phyloP scores from a whole-genome alignment of 2,113 vertebrate species.

The Bufo gargarizans region DNA sequence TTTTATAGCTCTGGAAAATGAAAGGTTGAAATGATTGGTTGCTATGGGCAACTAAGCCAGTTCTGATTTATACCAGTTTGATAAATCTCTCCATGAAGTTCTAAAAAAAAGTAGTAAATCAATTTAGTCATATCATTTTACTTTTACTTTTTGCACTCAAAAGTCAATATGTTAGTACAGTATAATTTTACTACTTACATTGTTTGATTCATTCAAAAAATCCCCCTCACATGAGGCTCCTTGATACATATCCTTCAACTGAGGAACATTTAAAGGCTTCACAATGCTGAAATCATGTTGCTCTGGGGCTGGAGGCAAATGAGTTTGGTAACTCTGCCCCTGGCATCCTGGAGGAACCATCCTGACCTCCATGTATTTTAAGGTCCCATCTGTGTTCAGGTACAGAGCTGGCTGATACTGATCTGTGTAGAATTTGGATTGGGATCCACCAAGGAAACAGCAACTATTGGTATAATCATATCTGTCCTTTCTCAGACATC shows the following conservation, averaged over 20 bases:
- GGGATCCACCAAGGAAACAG: conserved; percentile 65
- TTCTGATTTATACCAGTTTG: too few relatives aligned
- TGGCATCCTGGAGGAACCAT: conserved; percentile 3
- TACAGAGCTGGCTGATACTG: conserved; percentile 79
- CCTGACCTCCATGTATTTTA: conserved; percentile 15
- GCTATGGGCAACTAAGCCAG: too few relatives aligned
- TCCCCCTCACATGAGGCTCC: neutral
- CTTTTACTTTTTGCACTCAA: too few relatives aligned
- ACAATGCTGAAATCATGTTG: conserved; percentile 73
- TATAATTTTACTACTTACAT: neutral
- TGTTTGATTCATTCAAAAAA: neutral
- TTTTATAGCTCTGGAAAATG: too few relatives aligned
- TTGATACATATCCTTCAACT: conserved; percentile 19
- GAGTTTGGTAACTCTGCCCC: conserved; percentile 83
- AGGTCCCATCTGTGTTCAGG: conserved; percentile 1
- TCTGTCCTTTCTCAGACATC: neutral
- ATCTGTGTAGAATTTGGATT: conserved; percentile 74
- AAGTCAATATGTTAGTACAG: neutral
- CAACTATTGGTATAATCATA: conserved; percentile 65
- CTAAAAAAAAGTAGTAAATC: too few relatives aligned
- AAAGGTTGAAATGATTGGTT: too few relatives aligned
- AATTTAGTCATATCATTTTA: too few relatives aligned
- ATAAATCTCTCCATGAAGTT: too few relatives aligned
- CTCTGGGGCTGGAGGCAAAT: conserved; percentile 79
- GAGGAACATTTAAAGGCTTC: conserved; percentile 71